Conservation (phyloP, 2,797 vertebrate species). For the Streptopelia turtur region DNA sequence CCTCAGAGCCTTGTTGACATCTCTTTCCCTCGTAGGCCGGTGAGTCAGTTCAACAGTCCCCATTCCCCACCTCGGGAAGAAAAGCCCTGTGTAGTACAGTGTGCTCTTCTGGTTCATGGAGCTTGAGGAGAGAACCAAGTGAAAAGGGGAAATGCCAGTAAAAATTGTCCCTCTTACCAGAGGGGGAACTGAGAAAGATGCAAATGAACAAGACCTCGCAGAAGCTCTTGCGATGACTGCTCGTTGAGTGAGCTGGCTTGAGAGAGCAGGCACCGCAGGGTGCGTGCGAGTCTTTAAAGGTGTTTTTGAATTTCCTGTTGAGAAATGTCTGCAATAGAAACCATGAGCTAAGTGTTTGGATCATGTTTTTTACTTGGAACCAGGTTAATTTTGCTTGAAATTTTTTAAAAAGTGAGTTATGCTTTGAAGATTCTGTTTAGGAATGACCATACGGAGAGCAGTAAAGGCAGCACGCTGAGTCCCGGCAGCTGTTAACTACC, state of each 20-base stretch:
- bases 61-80: neutral
- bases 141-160: neutral
- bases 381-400: neutral
- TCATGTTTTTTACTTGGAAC: neutral
- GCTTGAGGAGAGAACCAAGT: neutral
- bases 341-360: neutral
- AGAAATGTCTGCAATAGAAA: neutral
- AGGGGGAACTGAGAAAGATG: neutral
- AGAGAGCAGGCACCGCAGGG: neutral
- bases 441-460: neutral
- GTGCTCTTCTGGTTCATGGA: neutral
- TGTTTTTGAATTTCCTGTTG: neutral
- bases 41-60: neutral
- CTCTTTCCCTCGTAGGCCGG: neutral
- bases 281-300: neutral
- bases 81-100: neutral
- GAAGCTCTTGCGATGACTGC: neutral
- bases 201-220: neutral
- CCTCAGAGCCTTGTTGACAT: neutral
- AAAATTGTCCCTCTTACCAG: neutral
- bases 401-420: neutral
- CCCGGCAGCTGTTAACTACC: neutral
- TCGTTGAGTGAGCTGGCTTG: neutral
- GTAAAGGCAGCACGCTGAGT: neutral
- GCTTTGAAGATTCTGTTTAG: neutral